Evolutionary conservation across 2,797 vertebrate species (phyloP), one percentile per base, ranked within the genome.

Genomic region (Scyliorhinus canicula): DNA sequence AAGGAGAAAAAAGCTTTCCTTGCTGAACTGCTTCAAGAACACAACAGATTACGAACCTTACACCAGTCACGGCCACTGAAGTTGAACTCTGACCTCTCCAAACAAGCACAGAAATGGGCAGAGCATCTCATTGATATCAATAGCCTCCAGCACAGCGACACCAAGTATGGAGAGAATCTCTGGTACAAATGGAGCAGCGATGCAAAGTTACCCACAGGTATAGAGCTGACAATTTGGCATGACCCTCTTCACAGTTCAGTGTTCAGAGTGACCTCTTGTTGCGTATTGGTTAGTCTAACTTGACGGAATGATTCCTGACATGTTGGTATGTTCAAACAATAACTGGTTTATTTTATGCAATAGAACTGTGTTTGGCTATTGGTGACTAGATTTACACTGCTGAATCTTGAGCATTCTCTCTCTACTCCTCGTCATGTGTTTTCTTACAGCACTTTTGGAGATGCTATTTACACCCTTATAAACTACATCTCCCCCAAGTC

Each of bases 131-230:
- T 26, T n/a, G 40, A 9, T 44, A 91, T 65, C 60, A 44, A 65
- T 44, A 11, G 14, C 16, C 88, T 91, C 60, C 57, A 47, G n/a
- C 88, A 91, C 57, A 91, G 88, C 44, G 24, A 2, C 60, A 91
- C 88, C 19, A 0, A 91, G 21, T 91, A 91, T 44, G 88, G 88
- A 26, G 88, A 91, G 60, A 91, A 91, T 40, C n/a, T 91, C 57
- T 91, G 88, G 88, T 91, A 91, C 60, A 91, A 91, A 65, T 91
- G 88, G 88, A 91, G 57, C 88, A 91, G 60, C 40, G 19, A 91
- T 21, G 11, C 60, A 44, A 26, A 40, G 60, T 21, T 44, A 26
- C 88, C 88, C 2, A 91, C 88, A 65, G 88, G 88, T 91, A 91
- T 14, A 40, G 88, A 65, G 57, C 86, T 90, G 4, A 90, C 2